A percentile compares a stretch with the other conserved stretches of the same genome.
phyloP scores from a whole-genome alignment of 1,140 invertebrate genomes.

The Choristoneura fumiferana region DNA sequence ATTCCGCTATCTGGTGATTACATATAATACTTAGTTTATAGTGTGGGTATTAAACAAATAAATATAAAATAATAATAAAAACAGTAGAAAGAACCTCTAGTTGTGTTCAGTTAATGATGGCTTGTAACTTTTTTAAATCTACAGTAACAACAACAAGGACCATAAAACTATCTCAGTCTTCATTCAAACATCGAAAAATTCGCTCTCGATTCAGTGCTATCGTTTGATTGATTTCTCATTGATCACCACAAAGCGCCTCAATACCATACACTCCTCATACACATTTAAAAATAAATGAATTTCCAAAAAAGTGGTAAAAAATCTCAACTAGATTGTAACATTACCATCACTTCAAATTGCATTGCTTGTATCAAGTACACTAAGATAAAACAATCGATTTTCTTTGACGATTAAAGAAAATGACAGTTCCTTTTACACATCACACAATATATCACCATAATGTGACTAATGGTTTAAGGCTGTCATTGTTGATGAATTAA shows the following conservation, averaged over 20 bases:
- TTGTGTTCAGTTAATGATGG: slow-evolving; percentile 21
- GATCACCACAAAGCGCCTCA: background rate
- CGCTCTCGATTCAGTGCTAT: slow-evolving; percentile 19
- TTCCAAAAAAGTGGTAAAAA: slow-evolving; percentile 14
- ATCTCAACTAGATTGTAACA: slow-evolving; percentile 7
- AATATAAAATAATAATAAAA: slow-evolving; percentile 35
- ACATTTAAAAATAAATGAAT: slow-evolving; percentile 17
- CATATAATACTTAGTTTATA: slow-evolving; percentile 30
- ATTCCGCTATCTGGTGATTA: no score
- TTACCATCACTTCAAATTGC: slow-evolving; percentile 1
- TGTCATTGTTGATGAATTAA: slow-evolving; percentile 22
- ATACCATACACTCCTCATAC: slow-evolving; percentile 2
- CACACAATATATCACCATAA: slow-evolving; percentile 26
- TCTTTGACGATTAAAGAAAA: slow-evolving; percentile 19
- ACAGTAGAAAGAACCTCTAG: slow-evolving; percentile 24
- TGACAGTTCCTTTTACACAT: slow-evolving; percentile 19
- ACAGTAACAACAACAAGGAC: slow-evolving; percentile 42
- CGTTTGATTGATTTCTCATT: background rate
- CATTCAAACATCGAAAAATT: slow-evolving; percentile 38
- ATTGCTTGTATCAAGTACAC: slow-evolving; percentile 11
- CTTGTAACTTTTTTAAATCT: slow-evolving; percentile 31
- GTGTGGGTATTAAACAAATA: slow-evolving; percentile 26
- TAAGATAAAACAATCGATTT: slow-evolving; percentile 14
- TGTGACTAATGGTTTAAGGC: slow-evolving; percentile 25
- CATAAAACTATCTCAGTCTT: slow-evolving; percentile 56